phyloP scores from a whole-genome alignment of 2,888 invertebrate genomes.

The Diarsia dahlii region DNA sequence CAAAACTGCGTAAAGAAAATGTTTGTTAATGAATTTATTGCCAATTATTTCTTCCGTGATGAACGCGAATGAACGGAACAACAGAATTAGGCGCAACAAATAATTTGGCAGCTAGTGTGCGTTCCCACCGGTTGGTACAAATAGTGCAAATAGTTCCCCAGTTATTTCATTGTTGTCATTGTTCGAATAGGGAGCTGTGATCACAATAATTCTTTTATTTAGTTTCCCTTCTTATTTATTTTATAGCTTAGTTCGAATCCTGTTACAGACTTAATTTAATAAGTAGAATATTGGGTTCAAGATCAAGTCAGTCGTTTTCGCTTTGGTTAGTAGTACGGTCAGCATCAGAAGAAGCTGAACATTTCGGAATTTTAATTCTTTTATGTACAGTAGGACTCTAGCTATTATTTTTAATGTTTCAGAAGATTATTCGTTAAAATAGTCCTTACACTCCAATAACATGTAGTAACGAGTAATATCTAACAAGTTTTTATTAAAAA shows the following conservation, averaged over 20 bases:
- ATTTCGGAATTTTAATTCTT: too few relatives aligned
- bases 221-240: slow-evolving; percentile 12
- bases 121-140: slow-evolving; percentile 57
- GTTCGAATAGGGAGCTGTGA: slow-evolving; percentile 28
- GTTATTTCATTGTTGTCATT: slow-evolving; percentile 47
- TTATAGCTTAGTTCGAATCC: slow-evolving; percentile 9
- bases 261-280: neutral
- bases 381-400: too few relatives aligned
- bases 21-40: slow-evolving; percentile 15
- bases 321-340: neutral
- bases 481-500: too few relatives aligned
- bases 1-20: neutral
- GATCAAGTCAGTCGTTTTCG: neutral
- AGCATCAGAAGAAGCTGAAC: too few relatives aligned
- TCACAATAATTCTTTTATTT: slow-evolving; percentile 14
- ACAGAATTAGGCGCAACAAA: slow-evolving; percentile 37
- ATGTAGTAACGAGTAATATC: too few relatives aligned
- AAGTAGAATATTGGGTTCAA: neutral
- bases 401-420: too few relatives aligned
- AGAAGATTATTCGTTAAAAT: too few relatives aligned
- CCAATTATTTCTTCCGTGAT: slow-evolving; percentile 42
- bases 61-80: slow-evolving; percentile 16
- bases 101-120: slow-evolving; percentile 55
- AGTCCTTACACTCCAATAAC: too few relatives aligned
- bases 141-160: slow-evolving; percentile 55